A percentile compares a stretch with the other conserved stretches of the same genome.
Conservation (phyloP, 2,797 vertebrate species). For the Poecilia picta region DNA sequence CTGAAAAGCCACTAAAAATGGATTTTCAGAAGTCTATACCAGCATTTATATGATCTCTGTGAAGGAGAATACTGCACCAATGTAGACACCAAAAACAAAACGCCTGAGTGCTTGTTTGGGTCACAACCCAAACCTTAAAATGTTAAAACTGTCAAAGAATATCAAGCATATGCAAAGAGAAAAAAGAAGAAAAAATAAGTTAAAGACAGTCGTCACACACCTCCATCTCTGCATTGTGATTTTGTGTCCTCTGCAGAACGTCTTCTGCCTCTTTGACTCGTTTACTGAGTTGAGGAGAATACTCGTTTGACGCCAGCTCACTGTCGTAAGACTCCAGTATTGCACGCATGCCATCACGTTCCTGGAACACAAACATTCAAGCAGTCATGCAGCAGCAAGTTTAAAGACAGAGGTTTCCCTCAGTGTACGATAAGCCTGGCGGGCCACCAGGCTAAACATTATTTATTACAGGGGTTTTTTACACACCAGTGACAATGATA, state of each 20-base stretch:
- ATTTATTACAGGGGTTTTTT: no score
- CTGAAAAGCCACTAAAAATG: no score
- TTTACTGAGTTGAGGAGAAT: conserved; percentile 88
- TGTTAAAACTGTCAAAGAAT: not conserved
- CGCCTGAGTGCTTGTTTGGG: no score
- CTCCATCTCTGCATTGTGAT: conserved; percentile 89
- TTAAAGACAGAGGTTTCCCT: not conserved
- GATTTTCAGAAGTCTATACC: no score
- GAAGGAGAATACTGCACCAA: no score
- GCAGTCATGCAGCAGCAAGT: not conserved
- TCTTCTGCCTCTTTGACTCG: conserved; percentile 92
- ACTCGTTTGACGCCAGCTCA: conserved; percentile 86
- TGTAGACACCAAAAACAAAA: no score
- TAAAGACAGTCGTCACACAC: conserved; percentile 67
- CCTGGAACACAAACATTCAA: conserved; percentile 75
- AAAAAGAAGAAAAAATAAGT: not conserved
- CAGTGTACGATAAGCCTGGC: no score
- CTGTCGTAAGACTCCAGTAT: conserved; percentile 94
- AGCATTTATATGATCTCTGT: no score
- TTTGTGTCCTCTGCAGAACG: conserved; percentile 88
- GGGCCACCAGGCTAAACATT: no score
- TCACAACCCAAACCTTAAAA: no score
- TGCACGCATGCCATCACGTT: conserved; percentile 92
- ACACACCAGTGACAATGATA: no score
- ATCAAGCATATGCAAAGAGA: not conserved